phyloP scores from a whole-genome alignment of 2,888 invertebrate genomes.

The Brachypterus glaber region DNA sequence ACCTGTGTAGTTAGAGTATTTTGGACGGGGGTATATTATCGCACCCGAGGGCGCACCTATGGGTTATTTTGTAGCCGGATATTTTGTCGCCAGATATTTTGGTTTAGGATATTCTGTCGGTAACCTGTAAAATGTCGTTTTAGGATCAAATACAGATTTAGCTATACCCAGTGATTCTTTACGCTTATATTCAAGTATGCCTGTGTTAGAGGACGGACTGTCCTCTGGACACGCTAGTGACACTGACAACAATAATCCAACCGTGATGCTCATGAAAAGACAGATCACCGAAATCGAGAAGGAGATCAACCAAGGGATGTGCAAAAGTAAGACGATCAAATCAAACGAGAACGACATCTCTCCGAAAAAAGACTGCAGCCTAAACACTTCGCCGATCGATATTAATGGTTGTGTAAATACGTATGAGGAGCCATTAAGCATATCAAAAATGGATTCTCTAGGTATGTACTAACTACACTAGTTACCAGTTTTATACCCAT shows the following conservation, averaged over 20 bases:
- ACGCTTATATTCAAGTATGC: slow-evolving; percentile 70
- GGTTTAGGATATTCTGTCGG: no score
- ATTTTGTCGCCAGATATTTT: no score
- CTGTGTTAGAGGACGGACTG: slow-evolving; percentile 86
- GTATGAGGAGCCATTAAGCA: slow-evolving; percentile 34
- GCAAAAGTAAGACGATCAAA: slow-evolving; percentile 33
- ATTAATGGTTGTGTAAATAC: slow-evolving; percentile 35
- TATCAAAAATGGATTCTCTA: slow-evolving; percentile 35
- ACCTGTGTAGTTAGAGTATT: slow-evolving; percentile 1
- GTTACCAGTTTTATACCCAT: no score
- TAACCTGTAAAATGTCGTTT: no score
- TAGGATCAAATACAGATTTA: slow-evolving; percentile 48
- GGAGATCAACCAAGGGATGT: slow-evolving; percentile 55
- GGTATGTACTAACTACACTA: slow-evolving; percentile 23
- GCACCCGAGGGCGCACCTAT: background rate
- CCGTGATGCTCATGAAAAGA: slow-evolving; percentile 55
- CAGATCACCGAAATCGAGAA: slow-evolving; percentile 66
- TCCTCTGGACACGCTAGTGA: slow-evolving; percentile 92
- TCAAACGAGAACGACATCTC: slow-evolving; percentile 36
- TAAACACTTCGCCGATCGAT: slow-evolving; percentile 32
- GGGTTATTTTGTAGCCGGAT: background rate
- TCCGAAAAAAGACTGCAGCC: slow-evolving; percentile 29
- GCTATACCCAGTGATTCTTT: slow-evolving; percentile 55
- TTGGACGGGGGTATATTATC: background rate
- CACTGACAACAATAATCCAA: slow-evolving; percentile 79